Percentiles rank a stretch among this genome's conserved stretches.
These are phyloP conservation scores for Tricholauxania praeusta DNA, from an alignment of 2,888 invertebrate genomes.

Conservation along the genomic window DNA sequence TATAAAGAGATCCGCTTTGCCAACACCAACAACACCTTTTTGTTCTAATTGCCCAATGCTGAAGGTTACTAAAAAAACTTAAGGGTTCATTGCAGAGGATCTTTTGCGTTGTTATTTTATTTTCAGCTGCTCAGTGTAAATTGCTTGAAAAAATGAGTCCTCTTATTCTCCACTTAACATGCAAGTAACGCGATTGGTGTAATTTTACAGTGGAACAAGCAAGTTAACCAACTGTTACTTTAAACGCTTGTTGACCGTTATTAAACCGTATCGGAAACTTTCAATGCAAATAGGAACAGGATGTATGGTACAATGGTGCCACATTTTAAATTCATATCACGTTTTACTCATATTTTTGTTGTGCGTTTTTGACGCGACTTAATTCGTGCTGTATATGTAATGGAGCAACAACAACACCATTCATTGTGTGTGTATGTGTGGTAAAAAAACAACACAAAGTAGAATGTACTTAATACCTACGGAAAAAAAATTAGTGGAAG, in stretches of 20 bases:
- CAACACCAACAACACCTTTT: not conserved
- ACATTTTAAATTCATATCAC: conserved; percentile 50
- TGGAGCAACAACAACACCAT: too few relatives aligned
- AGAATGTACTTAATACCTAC: not conserved
- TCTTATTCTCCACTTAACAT: conserved; percentile 41
- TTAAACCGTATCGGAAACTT: conserved; percentile 22
- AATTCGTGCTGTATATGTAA: conserved; percentile 23
- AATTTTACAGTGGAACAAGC: conserved; percentile 45
- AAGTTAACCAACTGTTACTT: conserved; percentile 44
- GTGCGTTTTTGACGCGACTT: conserved; percentile 26
- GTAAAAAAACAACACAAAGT: not conserved
- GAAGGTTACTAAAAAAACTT: not conserved
- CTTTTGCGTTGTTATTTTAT: not conserved
- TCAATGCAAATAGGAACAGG: conserved; percentile 17
- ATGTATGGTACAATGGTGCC: not conserved
- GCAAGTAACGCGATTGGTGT: conserved; percentile 42
- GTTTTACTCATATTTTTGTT: conserved; percentile 38
- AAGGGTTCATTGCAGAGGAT: too few relatives aligned
- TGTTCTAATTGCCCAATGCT: conserved; percentile 9
- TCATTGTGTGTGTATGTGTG: not conserved
- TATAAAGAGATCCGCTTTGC: too few relatives aligned
- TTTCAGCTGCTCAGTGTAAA: conserved; percentile 1
- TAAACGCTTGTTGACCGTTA: conserved; percentile 48
- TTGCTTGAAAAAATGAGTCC: not conserved
- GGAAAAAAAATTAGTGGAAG: not conserved